Percentiles rank a stretch among this genome's conserved stretches.
phyloP scores from a whole-genome alignment of 1,140 invertebrate genomes.

The Heliconius hewitsoni region DNA sequence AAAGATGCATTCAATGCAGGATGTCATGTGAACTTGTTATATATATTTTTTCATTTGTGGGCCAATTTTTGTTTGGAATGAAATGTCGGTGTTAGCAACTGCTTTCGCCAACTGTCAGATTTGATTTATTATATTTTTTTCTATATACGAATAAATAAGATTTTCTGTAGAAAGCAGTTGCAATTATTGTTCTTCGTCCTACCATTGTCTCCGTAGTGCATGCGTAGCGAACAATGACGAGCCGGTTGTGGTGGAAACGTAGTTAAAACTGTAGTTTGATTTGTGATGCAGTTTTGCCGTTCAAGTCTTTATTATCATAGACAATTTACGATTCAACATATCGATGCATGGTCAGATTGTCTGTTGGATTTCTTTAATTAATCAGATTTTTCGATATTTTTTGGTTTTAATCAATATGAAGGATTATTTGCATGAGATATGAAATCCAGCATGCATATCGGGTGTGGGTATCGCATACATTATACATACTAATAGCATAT shows the following conservation, averaged over 20 bases:
- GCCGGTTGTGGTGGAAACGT: constrained; percentile 77
- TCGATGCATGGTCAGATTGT: constrained; percentile 61
- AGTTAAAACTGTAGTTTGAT: constrained; percentile 63
- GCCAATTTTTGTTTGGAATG: constrained; percentile 20
- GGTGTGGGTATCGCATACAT: constrained; percentile 55
- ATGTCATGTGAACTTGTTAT: not conserved
- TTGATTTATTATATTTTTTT: not conserved
- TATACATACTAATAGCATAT: constrained; percentile 46
- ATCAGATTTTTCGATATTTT: not conserved
- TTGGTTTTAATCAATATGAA: not conserved
- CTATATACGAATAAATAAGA: not conserved
- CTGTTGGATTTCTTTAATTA: constrained; percentile 53
- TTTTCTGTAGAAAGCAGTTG: constrained; percentile 31
- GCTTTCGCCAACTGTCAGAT: not conserved
- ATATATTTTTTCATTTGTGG: constrained; percentile 14
- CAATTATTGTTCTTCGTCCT: constrained; percentile 20
- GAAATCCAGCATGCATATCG: constrained; percentile 45
- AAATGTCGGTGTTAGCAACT: constrained; percentile 5
- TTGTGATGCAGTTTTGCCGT: constrained; percentile 75
- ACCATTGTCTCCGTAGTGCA: constrained; percentile 59
- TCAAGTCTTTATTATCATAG: constrained; percentile 68
- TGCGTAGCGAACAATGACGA: constrained; percentile 74
- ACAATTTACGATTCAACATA: constrained; percentile 44
- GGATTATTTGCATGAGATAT: constrained; percentile 16
- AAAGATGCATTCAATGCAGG: not conserved